Conservation (phyloP, 2,888 invertebrate species). For the Rhyacophila evoluta region DNA sequence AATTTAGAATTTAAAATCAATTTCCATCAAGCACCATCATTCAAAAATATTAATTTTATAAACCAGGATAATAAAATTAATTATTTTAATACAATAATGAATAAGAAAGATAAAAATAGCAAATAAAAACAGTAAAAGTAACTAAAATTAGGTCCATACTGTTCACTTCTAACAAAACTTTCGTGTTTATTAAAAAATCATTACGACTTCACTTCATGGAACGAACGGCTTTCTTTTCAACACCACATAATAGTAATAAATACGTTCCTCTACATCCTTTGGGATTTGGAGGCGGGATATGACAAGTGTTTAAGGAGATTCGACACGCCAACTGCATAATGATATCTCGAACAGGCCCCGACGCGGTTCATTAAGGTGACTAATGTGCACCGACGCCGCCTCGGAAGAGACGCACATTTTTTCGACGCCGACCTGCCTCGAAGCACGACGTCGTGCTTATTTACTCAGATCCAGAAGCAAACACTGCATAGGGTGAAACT, state of each 20-base stretch:
- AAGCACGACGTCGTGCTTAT: background rate
- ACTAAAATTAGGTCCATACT: no score
- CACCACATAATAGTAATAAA: background rate
- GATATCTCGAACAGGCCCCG: slow-evolving; percentile 30
- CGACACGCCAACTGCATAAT: slow-evolving; percentile 44
- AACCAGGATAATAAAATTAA: no score
- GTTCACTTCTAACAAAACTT: no score
- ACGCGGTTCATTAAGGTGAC: slow-evolving; percentile 51
- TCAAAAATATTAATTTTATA: no score
- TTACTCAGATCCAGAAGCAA: background rate
- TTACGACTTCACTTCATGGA: background rate
- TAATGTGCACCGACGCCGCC: slow-evolving; percentile 46
- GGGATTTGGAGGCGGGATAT: slow-evolving; percentile 27
- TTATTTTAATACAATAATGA: no score
- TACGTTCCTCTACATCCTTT: background rate
- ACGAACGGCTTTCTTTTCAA: background rate
- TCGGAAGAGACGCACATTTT: slow-evolving; percentile 33
- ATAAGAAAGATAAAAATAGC: no score
- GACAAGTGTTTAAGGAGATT: slow-evolving; percentile 47
- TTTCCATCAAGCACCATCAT: no score
- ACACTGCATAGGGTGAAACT: background rate
- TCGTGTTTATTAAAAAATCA: slow-evolving; percentile 6
- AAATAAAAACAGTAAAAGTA: no score
- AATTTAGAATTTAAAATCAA: no score
- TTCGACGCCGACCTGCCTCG: slow-evolving; percentile 6